Base-by-base conservation (phyloP, 2,797 vertebrate species). In the Acrossocheilus fasciatus region DNA sequence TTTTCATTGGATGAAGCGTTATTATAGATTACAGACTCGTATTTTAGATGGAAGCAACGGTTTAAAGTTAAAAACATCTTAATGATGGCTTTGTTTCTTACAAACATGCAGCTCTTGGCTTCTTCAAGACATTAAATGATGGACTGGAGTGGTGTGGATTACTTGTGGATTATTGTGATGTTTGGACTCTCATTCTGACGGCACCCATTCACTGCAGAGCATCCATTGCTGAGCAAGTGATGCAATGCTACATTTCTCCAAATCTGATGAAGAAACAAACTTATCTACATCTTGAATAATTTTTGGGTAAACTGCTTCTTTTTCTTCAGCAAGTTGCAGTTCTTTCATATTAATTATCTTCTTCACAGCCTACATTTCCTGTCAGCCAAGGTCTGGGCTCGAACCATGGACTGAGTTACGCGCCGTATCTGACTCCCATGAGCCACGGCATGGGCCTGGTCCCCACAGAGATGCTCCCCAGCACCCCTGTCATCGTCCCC, bases 401-500 rank as follows among this genome's bases (percentile, higher is more conserved):
- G 79, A 99, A 96, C 83, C 93, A 96, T 17, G 96, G 97, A 90
- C 96, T 99, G 91, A 97, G 98, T 94, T 99, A 99, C 94, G 96
- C 97, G 89, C 97, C 97, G 85, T 99, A 99, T 92, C 93, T 99
- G 93, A 96, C 97, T 78, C 96, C 96, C 20, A 91, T 99, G 93
- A 97, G 96, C 93, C 97, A 97, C 0, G 97, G 98, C 92, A 98
- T 99, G 95, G 96, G 97, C 91, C 96, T 99, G 91, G 96, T 99
- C 90, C 96, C 97, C 45, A 97, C 98, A 6, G 98, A 99, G 95
- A 97, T 98, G 92, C 95, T 99, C 62, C 96, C 97, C 87, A 98
- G 95, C 82, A 95, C 94, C 81, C 96, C 93, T 0, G 95, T 99
- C 79, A 97, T 99, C 89, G 95, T 99, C 92, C 96, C 98, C 34